A percentile compares a stretch with the other conserved stretches of the same genome.
Evolutionary conservation across 2,113 vertebrate genomes (phyloP).

Genomic region (Typhlomys cinereus): DNA sequence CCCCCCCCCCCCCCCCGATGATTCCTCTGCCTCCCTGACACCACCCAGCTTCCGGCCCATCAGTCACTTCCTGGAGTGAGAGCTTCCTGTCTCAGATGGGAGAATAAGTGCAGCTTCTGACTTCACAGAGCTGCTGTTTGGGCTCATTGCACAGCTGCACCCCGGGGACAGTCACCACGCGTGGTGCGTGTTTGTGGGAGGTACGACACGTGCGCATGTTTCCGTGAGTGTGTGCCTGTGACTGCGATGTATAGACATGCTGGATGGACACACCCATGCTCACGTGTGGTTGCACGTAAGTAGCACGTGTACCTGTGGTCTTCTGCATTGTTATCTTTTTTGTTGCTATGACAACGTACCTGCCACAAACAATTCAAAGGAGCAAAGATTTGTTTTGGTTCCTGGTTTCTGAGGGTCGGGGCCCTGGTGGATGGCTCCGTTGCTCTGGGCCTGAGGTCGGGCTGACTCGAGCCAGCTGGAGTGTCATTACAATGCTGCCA

Average conservation of each 20-base stretch:
- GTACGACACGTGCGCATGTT: neutral
- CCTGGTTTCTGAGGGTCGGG: neutral
- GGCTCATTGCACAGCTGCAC: neutral
- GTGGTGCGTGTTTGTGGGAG: no score
- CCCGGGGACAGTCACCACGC: neutral
- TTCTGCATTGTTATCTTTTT: neutral
- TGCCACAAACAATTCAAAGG: neutral
- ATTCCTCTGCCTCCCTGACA: neutral
- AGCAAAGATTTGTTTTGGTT: neutral
- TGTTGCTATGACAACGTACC: neutral
- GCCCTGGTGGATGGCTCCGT: neutral
- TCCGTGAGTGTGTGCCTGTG: neutral
- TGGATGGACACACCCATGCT: neutral
- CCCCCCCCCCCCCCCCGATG: neutral
- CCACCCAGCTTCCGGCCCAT: neutral
- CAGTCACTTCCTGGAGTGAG: neutral
- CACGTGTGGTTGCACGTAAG: no score
- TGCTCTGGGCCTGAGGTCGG: neutral
- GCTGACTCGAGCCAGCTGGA: neutral
- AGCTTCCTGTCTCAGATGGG: neutral
- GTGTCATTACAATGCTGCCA: no score
- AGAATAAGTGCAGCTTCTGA: conserved; percentile 8
- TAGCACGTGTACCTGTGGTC: no score
- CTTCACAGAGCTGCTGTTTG: neutral
- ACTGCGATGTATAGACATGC: neutral